These are phyloP conservation scores for Cyprinodon tularosa DNA, from an alignment of 2,113 vertebrate genomes.

Conservation along the genomic window DNA sequence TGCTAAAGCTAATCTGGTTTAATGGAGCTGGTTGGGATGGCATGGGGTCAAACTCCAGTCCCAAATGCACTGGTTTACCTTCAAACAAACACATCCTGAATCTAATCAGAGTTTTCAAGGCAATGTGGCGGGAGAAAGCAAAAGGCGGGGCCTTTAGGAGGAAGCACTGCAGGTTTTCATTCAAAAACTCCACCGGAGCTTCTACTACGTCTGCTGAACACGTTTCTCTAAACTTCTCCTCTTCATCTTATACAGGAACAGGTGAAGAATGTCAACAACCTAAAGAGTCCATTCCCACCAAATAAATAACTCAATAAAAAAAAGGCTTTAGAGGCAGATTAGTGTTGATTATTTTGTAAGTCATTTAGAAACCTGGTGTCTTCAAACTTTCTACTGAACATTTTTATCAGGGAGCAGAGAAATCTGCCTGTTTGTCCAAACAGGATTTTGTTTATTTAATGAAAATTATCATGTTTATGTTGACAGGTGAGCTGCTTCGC, in stretches of 20 bases:
- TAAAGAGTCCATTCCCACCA: too few species aligned
- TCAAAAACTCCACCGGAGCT: too few species aligned
- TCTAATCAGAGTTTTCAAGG: not conserved
- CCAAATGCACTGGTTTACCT: not conserved
- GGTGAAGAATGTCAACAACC: too few species aligned
- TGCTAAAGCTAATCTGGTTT: not conserved
- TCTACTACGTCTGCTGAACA: not conserved
- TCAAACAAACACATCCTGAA: not conserved
- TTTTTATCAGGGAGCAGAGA: too few species aligned
- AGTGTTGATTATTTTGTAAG: not conserved
- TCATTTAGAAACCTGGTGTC: not conserved
- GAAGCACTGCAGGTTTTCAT: not conserved
- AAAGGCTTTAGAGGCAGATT: not conserved
- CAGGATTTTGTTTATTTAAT: not conserved
- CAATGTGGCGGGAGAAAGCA: not conserved
- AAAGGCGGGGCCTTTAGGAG: not conserved
- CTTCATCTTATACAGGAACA: not conserved
- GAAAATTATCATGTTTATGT: not conserved
- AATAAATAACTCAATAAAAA: too few species aligned
- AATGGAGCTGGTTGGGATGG: not conserved
- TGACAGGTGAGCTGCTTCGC: constrained; percentile 34
- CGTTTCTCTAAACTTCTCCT: not conserved
- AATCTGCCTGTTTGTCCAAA: not conserved
- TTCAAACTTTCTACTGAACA: too few species aligned
- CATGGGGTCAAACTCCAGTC: not conserved